A percentile compares a stretch with the other conserved stretches of the same genome.
These are phyloP conservation scores for Pagrus major DNA, from an alignment of 2,113 vertebrate species.

Conservation along the genomic window DNA sequence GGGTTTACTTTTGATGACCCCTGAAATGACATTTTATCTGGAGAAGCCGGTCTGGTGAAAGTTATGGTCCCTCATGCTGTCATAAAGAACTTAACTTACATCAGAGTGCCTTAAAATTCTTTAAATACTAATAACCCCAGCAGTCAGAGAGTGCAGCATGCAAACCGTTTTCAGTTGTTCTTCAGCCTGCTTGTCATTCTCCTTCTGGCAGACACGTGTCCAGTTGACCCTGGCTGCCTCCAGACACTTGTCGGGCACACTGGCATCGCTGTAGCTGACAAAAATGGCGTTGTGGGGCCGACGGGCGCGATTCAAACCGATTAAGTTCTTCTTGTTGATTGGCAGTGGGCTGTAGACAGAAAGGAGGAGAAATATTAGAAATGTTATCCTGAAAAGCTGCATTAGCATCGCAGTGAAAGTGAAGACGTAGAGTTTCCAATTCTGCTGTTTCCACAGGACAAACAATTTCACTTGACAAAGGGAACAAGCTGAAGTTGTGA, in stretches of 20 bases:
- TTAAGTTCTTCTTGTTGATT: constrained; percentile 87
- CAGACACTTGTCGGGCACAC: constrained; percentile 85
- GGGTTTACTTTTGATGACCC: background rate
- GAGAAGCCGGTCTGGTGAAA: background rate
- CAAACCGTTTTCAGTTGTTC: constrained; percentile 86
- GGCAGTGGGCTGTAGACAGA: constrained; percentile 83
- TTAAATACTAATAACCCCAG: background rate
- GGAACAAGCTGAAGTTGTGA: background rate
- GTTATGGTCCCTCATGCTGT: background rate
- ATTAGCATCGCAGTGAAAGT: background rate
- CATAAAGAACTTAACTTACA: background rate
- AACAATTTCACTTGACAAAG: background rate
- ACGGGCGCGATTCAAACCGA: constrained; percentile 90
- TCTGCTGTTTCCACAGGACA: background rate
- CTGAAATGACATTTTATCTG: background rate
- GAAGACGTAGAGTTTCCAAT: background rate
- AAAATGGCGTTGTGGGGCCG: constrained; percentile 96
- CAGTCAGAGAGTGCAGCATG: background rate
- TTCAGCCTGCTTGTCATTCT: constrained; percentile 84
- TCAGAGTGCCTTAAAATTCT: background rate
- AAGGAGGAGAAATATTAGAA: background rate
- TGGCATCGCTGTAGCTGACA: constrained; percentile 88
- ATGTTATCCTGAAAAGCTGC: background rate
- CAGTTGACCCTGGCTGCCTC: constrained; percentile 90
- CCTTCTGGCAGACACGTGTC: constrained; percentile 86